A percentile compares a stretch with the other conserved stretches of the same genome.
phyloP scores from a whole-genome alignment of 2,113 vertebrate species.

The Gorsachius goisagi region DNA sequence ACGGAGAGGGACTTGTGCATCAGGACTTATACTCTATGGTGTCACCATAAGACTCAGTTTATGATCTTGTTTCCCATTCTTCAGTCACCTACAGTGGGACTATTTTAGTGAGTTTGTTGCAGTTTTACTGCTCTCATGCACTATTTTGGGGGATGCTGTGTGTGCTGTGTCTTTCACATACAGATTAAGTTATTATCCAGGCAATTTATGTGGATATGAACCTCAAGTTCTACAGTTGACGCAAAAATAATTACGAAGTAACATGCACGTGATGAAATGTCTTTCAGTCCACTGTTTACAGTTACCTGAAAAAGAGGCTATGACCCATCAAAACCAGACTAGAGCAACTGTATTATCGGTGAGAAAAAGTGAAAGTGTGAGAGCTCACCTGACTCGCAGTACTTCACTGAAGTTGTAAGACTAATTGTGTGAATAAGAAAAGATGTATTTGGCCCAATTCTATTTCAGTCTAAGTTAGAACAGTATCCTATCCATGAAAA shows the following conservation, averaged over 20 bases:
- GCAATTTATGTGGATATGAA: neutral
- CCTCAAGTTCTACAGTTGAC: neutral
- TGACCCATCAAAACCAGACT: neutral
- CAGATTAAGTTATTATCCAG: neutral
- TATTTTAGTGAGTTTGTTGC: neutral
- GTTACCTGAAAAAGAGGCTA: neutral
- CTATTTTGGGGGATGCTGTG: neutral
- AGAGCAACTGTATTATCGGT: neutral
- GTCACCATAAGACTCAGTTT: neutral
- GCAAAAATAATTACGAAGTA: neutral
- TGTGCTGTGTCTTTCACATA: neutral
- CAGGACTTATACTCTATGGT: neutral
- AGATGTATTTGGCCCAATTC: neutral
- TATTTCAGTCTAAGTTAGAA: constrained; percentile 7
- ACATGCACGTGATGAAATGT: neutral
- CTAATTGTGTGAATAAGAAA: neutral
- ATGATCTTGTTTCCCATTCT: neutral
- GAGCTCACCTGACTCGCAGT: neutral
- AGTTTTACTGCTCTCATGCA: neutral
- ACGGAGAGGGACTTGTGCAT: neutral
- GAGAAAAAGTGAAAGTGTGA: neutral
- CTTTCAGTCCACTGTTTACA: neutral
- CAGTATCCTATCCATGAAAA: neutral
- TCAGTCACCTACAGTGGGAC: neutral
- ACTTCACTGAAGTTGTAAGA: neutral